These are phyloP conservation scores for Psilopsiagon aymara DNA, from an alignment of 2,113 vertebrate species.

Conservation along the genomic window DNA sequence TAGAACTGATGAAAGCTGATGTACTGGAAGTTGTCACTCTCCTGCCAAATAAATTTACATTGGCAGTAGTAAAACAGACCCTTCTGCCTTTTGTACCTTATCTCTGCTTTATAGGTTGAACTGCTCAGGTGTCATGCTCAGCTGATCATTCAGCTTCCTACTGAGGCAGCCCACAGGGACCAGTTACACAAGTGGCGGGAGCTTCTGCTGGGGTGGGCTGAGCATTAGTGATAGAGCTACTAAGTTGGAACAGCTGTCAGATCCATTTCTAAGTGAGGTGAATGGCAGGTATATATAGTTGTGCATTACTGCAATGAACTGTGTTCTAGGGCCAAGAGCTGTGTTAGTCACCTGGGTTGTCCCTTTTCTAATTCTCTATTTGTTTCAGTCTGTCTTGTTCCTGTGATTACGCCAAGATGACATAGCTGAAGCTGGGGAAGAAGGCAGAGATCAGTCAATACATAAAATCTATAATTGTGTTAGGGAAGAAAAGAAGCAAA, in stretches of 20 bases:
- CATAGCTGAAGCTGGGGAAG: neutral
- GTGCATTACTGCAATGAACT: conserved; percentile 18
- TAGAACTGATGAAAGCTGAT: neutral
- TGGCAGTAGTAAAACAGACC: neutral
- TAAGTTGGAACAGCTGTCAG: neutral
- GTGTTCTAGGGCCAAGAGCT: neutral
- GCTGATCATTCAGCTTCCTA: neutral
- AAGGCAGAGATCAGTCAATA: neutral
- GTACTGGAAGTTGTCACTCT: neutral
- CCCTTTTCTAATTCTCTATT: neutral
- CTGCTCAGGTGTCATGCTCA: neutral
- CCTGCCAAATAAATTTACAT: neutral
- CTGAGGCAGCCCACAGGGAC: neutral
- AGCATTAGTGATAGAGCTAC: neutral
- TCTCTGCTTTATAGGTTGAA: neutral
- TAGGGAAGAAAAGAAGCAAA: neutral
- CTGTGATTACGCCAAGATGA: neutral
- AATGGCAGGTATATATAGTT: neutral
- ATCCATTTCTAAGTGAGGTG: neutral
- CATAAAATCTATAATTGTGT: neutral
- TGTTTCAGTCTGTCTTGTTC: conserved; percentile 15
- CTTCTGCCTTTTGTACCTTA: neutral
- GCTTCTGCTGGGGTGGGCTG: neutral
- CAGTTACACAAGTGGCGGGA: neutral
- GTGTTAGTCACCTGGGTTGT: neutral